Evolutionary conservation across 2,113 vertebrate species (phyloP).

Genomic region (Trogon surrucura): DNA sequence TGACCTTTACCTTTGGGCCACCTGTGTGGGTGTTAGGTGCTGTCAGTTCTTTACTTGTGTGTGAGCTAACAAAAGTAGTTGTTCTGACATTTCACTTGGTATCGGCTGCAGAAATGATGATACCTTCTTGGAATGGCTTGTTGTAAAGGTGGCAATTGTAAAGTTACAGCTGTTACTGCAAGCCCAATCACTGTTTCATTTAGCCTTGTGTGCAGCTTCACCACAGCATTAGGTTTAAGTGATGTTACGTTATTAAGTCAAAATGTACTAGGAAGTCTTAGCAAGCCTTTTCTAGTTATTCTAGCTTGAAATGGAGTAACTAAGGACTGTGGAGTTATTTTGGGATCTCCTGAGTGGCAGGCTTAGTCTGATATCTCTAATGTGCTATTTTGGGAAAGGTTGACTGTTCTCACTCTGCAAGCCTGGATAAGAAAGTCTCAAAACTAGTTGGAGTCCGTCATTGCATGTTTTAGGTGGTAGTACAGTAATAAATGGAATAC

Average conservation of each 20-base stretch:
- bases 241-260: not conserved
- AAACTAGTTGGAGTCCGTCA: not conserved
- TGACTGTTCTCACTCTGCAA: not conserved
- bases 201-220: not conserved
- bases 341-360: conserved; percentile 30
- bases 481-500: not conserved
- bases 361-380: conserved; percentile 18
- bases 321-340: conserved; percentile 28
- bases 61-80: not conserved
- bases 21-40: not conserved
- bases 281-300: conserved; percentile 12
- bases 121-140: not conserved
- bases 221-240: not conserved
- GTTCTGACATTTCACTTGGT: not conserved
- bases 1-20: not conserved
- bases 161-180: not conserved
- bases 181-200: not conserved
- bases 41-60: not conserved
- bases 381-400: conserved; percentile 44
- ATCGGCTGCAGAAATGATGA: not conserved
- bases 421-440: not conserved
- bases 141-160: not conserved
- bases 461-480: not conserved
- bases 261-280: not conserved
- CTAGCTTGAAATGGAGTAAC: not conserved